Base-by-base conservation (phyloP, 2,888 invertebrate genomes). In the Magallana nippona region DNA sequence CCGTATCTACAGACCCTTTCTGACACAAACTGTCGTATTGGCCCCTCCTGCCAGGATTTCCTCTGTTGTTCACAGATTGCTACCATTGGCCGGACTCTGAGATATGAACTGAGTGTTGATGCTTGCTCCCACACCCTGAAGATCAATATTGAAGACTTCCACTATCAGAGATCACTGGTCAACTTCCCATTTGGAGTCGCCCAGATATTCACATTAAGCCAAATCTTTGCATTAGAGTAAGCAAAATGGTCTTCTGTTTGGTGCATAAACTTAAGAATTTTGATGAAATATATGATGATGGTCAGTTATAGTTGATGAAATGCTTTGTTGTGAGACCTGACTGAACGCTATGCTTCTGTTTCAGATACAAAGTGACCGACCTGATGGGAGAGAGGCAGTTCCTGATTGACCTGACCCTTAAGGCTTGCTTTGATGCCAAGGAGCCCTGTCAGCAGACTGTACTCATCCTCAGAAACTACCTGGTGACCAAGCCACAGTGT, bases 111-210 rank as follows among this genome's bases (percentile, higher is more conserved):
- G 2, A 17, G 82, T 15, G 79, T 89, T 55, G 86, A 88, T 79
- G 86, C 87, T 32, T 89, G 89, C 82, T 81, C 78, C 2, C 84
- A 86, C 78, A 71, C 84, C 32, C 55, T 89, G 10, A 85, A 84
- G 19, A 81, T 87, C n/a, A 84, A 86, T 17, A 87, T 89, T 44
- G 89, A 88, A 77, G 85, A 86, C 10, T 85, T 87, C 80, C 57
- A 78, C 10, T 85, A 88, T 58, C 84, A 83, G 2, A 82, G 82
- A 56, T 86, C 88, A 55, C 77, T 89, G 13, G 55, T 85, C 15
- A 77, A 84, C n/a, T 86, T 84, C 80, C n/a, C 62, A 1, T 87
- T 56, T 62, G 87, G 87, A 15, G 27, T 10, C 32, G 19, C n/a
- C 3, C 85, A 86, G n/a, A 83, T 85, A n/a, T 84, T 87, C 13